A percentile compares a stretch with the other conserved stretches of the same genome.
Conservation (phyloP, 2,888 invertebrate species). For the Trichopoda pennipes region DNA sequence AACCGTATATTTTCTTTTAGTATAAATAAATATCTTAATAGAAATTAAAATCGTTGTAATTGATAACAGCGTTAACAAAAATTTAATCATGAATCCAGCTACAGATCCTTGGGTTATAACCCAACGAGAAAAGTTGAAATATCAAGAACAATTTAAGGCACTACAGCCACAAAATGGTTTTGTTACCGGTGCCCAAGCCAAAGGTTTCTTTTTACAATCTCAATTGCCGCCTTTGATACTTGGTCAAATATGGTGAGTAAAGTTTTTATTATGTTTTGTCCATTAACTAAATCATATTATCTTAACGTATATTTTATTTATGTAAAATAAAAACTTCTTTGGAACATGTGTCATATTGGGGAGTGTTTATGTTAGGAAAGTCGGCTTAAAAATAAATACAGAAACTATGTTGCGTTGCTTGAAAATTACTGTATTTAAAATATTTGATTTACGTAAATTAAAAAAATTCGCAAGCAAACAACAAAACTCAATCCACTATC, state of each 20-base stretch:
- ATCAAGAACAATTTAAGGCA: constrained; percentile 94
- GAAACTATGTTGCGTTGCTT: no score
- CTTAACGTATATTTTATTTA: no score
- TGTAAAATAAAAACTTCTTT: no score
- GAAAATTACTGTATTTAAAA: no score
- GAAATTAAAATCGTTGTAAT: constrained; percentile 30
- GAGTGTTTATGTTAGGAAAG: no score
- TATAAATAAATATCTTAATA: not conserved
- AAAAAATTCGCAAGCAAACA: no score
- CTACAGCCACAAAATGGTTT: constrained; percentile 93
- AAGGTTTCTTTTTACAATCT: constrained; percentile 94
- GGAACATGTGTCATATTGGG: no score
- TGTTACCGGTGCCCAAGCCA: constrained; percentile 95
- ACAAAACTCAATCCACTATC: no score
- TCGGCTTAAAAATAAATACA: no score
- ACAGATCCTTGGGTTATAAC: constrained; percentile 94
- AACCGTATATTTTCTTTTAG: constrained; percentile 3
- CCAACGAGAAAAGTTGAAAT: constrained; percentile 92
- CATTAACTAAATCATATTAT: no score
- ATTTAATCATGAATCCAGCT: constrained; percentile 77
- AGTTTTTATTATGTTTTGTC: not conserved
- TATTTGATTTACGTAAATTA: no score
- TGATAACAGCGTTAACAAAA: constrained; percentile 33
- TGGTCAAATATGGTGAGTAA: constrained; percentile 95
- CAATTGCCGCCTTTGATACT: constrained; percentile 93